Base-by-base conservation (phyloP, 2,888 invertebrate species). In the Ephialtes manifestator region DNA sequence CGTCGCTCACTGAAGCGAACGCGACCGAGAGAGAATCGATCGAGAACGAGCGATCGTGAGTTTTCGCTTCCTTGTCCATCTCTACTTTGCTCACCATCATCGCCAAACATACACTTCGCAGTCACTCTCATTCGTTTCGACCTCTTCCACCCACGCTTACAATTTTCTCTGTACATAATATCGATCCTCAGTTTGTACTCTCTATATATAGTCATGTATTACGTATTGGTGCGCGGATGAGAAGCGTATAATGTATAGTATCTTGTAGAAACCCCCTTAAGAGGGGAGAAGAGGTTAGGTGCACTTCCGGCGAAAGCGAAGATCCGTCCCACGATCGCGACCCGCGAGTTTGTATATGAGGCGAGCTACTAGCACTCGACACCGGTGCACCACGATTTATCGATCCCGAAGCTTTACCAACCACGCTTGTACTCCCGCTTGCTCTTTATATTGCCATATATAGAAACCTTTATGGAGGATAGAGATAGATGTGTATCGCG, bases 271-370 rank as follows among this genome's bases (percentile, higher is more conserved):
- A 43, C 35, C 1, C 10, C 55, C 53, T 24, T 39, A 10, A 2
- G 10, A 10, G 10, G 39, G 10, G 39, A 10, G 39, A 28, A 48
- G n/a, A 46, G 39, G 65, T 72, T 43, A 72, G 43, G 39, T 74
- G 81, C 67, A 79, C 78, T 84, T 84, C 84, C 84, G 84, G 84
- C 84, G 84, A 84, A 84, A 84, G 84, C 81, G 74, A 84, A 84
- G 84, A 84, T 84, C 84, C 84, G 84, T 84, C 84, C 84, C 81
- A 81, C 84, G 84, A 84, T 84, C 77, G 74, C 74, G 74, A 84
- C 74, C 77, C 28, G 67, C 80, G 71, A 72, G 77, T 74, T 43
- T 58, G 67, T 53, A 63, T 63, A 63, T 63, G 35, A n/a, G 5
- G 48, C 60, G 48, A 67, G 10, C 35, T 18, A 39, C 39, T 10